These are phyloP conservation scores for Busseola fusca DNA, from an alignment of 2,888 invertebrate species.

Conservation along the genomic window DNA sequence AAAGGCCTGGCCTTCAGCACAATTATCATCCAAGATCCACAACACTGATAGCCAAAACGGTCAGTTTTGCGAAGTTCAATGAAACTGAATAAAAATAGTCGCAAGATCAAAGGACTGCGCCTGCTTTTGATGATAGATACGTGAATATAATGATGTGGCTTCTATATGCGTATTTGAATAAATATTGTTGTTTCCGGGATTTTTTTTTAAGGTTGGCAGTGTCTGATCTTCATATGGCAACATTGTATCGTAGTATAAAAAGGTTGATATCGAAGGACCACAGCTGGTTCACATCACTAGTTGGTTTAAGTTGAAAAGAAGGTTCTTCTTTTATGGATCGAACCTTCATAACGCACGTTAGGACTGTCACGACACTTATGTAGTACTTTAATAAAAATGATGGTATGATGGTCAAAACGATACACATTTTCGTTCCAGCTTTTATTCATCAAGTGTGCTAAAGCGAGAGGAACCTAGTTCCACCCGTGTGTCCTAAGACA, in stretches of 20 bases:
- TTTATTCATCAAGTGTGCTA: too few species aligned
- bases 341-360: too few species aligned
- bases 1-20: slow-evolving; percentile 17
- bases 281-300: not conserved
- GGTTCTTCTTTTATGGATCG: not conserved
- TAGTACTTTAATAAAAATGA: too few species aligned
- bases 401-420: too few species aligned
- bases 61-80: slow-evolving; percentile 56
- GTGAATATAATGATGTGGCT: slow-evolving; percentile 39
- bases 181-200: slow-evolving; percentile 28
- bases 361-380: too few species aligned
- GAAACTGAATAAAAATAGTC: slow-evolving; percentile 49
- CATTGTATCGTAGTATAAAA: not conserved
- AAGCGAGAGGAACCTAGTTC: too few species aligned
- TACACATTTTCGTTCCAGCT: too few species aligned
- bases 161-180: slow-evolving; percentile 37
- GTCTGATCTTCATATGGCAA: not conserved
- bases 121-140: slow-evolving; percentile 51
- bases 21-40: slow-evolving; percentile 51
- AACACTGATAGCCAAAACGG: slow-evolving; percentile 52
- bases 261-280: not conserved
- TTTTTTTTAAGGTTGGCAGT: slow-evolving; percentile 34
- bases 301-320: too few species aligned
- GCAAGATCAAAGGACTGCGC: slow-evolving; percentile 54
- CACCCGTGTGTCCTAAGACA: too few species aligned